Evolutionary conservation across 2,797 vertebrate genomes (phyloP).

Genomic region (Hirundo rustica): DNA sequence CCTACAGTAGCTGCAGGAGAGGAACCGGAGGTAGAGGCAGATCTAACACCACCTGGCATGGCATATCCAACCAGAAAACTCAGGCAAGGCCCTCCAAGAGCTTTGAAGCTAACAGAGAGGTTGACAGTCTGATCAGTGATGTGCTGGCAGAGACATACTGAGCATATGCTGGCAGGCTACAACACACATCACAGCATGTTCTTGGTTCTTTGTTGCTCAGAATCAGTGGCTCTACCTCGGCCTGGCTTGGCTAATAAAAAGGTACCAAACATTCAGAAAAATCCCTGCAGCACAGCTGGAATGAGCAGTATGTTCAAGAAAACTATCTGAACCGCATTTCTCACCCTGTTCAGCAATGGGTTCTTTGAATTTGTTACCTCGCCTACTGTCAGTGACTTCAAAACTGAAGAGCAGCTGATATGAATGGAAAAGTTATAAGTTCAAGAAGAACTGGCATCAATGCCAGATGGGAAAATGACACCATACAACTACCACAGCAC

Average conservation of each 20-base stretch:
- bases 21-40: background rate
- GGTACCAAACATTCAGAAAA: background rate
- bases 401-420: background rate
- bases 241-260: background rate
- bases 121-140: background rate
- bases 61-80: fast-evolving
- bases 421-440: background rate
- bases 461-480: background rate
- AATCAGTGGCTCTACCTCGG: background rate
- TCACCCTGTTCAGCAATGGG: background rate
- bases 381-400: background rate
- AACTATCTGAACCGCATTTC: background rate
- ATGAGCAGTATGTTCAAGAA: background rate
- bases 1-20: background rate
- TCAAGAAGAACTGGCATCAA: background rate
- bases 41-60: background rate
- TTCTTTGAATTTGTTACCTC: background rate
- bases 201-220: background rate
- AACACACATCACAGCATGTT: background rate
- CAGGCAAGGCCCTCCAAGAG: background rate
- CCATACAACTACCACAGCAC: background rate
- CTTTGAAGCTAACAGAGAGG: background rate
- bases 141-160: background rate
- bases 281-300: background rate
- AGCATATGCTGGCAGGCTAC: background rate